Base-by-base conservation (phyloP, 1,140 invertebrate species). In the Druon quercuslanigerum region DNA sequence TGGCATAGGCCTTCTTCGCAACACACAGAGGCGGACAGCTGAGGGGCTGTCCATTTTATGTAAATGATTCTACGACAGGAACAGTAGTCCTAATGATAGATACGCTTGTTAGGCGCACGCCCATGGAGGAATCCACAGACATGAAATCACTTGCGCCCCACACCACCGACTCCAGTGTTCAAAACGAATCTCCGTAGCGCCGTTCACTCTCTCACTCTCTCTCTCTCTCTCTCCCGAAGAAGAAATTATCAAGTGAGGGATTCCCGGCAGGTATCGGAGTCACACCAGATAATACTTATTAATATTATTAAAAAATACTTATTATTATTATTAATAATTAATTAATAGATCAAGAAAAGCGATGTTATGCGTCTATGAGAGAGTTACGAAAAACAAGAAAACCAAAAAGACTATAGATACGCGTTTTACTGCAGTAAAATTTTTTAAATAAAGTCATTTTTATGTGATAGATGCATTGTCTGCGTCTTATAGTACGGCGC, bases 401-500 rank as follows among this genome's bases (percentile, higher is more conserved):
- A 66, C 60, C 60, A 66, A 66, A 40, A 66, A 66, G 60, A 66
- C 60, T 66, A 66, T 66, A 66, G 60, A 66, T 66, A 66, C 33
- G 60, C 25, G 60, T 66, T 66, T 66, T 66, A 66, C 33, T 33
- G 60, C 60, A 66, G 60, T 66, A 14, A 66, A 66, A 66, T 46
- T 66, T 66, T 66, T 66, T 66, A 46, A 66, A 66, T 33, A n/a
- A 66, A 66, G 60, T 66, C 60, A 66, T 66, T 46, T 66, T 46
- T 66, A 66, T 66, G 60, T 66, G 60, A 66, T 66, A 66, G 60
- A 66, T 66, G 60, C 60, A 66, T 66, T 66, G 33, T 66, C 60
- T 66, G 33, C 60, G 25, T 66, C 57, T 60, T 60, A 60, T 60
- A 60, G 60, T 46, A 66, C 25, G 9, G 40, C 52, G 52, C 19